Conservation (phyloP, 2,113 vertebrate species). For the Vanacampus margaritifer region DNA sequence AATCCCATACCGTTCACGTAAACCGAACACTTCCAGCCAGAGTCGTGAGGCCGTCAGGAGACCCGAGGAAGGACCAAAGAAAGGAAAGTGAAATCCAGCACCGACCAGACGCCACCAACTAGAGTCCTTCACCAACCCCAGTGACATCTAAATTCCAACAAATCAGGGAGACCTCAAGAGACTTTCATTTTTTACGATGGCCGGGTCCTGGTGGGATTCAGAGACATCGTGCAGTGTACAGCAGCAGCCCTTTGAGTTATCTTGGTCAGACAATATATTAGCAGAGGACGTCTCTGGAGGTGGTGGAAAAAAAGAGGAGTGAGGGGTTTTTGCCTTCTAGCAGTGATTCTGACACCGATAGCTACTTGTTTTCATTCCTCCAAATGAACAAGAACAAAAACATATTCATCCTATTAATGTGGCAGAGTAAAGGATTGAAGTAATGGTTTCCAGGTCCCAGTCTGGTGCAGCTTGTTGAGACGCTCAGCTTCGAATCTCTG, state of each 20-base stretch:
- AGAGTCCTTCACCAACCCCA: no score
- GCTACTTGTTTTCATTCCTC: slow-evolving; percentile 68
- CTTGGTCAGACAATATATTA: not conserved
- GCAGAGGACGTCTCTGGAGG: not conserved
- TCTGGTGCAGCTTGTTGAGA: slow-evolving; percentile 58
- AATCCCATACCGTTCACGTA: no score
- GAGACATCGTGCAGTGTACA: no score
- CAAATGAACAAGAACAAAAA: slow-evolving; percentile 70
- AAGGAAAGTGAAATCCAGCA: no score
- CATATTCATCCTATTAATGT: slow-evolving; percentile 74
- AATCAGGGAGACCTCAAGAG: no score
- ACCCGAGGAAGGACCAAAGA: no score
- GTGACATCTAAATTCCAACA: no score
- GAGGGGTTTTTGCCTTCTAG: slow-evolving; percentile 46
- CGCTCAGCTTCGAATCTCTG: slow-evolving; percentile 60
- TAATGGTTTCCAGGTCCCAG: slow-evolving; percentile 62
- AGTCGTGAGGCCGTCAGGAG: no score
- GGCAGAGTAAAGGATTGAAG: slow-evolving; percentile 64
- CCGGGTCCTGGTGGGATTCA: no score
- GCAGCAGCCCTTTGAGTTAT: not conserved
- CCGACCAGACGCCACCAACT: no score
- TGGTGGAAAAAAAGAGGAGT: slow-evolving; percentile 22
- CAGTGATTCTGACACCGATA: slow-evolving; percentile 50
- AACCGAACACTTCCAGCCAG: no score
- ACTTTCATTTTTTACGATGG: no score